A percentile compares a stretch with the other conserved stretches of the same genome.
Evolutionary conservation across 1,140 invertebrate species (phyloP).

Genomic region (Ptiloglossa arizonensis): DNA sequence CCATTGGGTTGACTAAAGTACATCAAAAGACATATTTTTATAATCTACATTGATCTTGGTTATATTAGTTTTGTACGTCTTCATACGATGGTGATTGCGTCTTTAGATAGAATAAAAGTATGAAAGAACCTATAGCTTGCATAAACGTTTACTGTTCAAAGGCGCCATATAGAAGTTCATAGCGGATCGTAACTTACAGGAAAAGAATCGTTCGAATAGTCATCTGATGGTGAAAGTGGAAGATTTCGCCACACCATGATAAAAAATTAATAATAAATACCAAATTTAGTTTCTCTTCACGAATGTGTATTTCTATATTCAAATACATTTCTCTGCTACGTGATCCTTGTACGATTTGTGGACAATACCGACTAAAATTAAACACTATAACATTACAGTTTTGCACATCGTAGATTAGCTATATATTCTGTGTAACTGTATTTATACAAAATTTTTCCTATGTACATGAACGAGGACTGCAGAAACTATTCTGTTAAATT

Average conservation of each 20-base stretch:
- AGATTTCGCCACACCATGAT: too few species aligned
- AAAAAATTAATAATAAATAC: neutral
- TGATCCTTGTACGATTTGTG: neutral
- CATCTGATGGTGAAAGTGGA: too few species aligned
- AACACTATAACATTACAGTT: neutral
- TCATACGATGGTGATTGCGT: too few species aligned
- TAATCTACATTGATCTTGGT: too few species aligned
- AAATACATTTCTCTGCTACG: neutral
- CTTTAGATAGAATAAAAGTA: too few species aligned
- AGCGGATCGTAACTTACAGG: too few species aligned
- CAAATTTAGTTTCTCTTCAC: neutral
- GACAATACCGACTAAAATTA: neutral
- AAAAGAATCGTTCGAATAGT: neutral
- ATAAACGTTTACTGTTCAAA: too few species aligned
- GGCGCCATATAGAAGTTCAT: too few species aligned
- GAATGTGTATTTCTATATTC: neutral
- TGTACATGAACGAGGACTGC: neutral
- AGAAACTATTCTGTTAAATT: neutral
- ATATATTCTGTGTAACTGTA: neutral
- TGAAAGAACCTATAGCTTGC: too few species aligned
- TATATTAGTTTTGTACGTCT: too few species aligned
- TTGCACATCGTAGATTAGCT: neutral
- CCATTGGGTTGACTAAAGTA: too few species aligned
- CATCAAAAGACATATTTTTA: too few species aligned
- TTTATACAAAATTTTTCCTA: constrained; percentile 6